Evolutionary conservation across 2,888 invertebrate species (phyloP), one percentile per base, ranked within the genome.

Genomic region (Abrostola triplasia): DNA sequence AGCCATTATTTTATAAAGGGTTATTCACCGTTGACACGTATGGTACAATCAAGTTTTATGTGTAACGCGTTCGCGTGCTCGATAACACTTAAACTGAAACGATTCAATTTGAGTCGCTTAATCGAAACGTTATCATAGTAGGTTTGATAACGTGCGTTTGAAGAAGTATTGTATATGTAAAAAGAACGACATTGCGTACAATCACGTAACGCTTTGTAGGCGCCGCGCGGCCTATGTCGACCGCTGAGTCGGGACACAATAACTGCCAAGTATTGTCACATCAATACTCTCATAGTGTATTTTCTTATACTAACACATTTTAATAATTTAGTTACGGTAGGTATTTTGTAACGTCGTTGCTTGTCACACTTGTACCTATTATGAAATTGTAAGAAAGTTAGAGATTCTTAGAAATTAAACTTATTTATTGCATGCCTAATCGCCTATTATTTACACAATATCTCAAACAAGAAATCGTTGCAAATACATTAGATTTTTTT

Each of bases 81-180:
- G 60, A 75, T 77, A 81, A 69, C 79, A 85, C 80, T 77, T 82
- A 79, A 77, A 86, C 73, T 77, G 78, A 82, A 85, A 85, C 83
- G 64, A 84, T 88, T 90, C 81, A 86, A 88, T 88, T 88, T 79
- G 76, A 80, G 73, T 84, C 81, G 83, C 86, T 85, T 84, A 85
- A 88, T 89, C 84, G 80, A 87, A 85, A 77, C 77, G 79, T 88
- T 90, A 90, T 90, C 88, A 84, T 77, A 74, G 66, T 70, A 54
- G 69, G 60, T 73, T 76, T 83, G 88, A 89, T 89, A 91, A 88
- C 52, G 59, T 56, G 80, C 75, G 71, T 80, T 77, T 76, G 59
- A 66, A 79, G 71, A 79, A 81, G 67, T 77, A 73, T 65, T 56
- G 52, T 61, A 61, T 44, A 61, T 59, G 57, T 75, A 62, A 70